Conservation (phyloP, 2,797 vertebrate species). For the Synaphobranchus kaupii region DNA sequence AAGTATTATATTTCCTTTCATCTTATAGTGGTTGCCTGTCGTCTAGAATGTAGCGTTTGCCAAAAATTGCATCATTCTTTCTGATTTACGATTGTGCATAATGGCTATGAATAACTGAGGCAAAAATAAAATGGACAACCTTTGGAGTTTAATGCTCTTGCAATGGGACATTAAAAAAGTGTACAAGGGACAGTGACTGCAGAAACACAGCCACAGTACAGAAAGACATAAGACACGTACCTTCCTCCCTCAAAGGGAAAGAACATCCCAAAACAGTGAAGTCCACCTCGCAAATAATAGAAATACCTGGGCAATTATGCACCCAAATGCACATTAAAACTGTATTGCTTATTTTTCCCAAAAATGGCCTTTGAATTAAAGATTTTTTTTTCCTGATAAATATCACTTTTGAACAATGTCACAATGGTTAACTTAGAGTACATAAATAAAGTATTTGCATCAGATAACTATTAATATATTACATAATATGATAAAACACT, state of each 20-base stretch:
- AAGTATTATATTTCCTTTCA: neutral
- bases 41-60: neutral
- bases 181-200: slow-evolving; percentile 4
- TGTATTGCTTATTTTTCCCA: neutral
- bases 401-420: neutral
- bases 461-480: slow-evolving; percentile 2
- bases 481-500: slow-evolving; percentile 9
- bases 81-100: neutral
- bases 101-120: neutral
- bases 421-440: neutral
- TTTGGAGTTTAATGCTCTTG: slow-evolving; percentile 32
- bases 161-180: neutral
- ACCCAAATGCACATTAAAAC: neutral
- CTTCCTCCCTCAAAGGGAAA: neutral
- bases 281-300: neutral
- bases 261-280: neutral
- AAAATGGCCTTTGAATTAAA: slow-evolving; percentile 3
- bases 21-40: neutral
- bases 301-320: neutral
- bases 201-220: neutral
- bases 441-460: slow-evolving; percentile 19
- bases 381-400: neutral
- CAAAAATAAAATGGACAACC: slow-evolving; percentile 29
- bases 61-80: neutral
- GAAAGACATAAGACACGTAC: slow-evolving; percentile 1